Base-by-base conservation (phyloP, 2,888 invertebrate genomes). In the Nasonovia ribisnigri region DNA sequence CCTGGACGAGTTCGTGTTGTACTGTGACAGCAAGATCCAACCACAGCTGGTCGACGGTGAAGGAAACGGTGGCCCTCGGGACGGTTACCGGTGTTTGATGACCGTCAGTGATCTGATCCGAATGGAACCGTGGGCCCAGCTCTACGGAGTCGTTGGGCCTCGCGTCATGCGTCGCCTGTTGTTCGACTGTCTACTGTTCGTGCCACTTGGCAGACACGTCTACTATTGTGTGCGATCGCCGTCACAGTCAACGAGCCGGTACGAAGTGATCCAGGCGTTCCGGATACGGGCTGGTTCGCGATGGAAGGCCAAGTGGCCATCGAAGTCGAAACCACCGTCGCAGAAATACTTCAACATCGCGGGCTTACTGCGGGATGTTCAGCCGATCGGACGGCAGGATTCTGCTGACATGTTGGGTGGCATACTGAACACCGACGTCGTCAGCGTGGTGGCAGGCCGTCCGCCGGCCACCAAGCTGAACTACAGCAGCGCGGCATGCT, bases 151-250 rank as follows among this genome's bases (percentile, higher is more conserved):
- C 48, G n/a, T 90, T 5, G 93, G 93, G 16, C 60, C 86, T 1
- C 20, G 29, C 3, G 29, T 90, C 36, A 93, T 90, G 67, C 86
- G 67, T n/a, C 87, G 46, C 20, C 26, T 93, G 48, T n/a, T 93
- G n/a, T 90, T 90, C 43, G 60, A 90, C 11, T 93, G 93, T 67
- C 13, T 93, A n/a, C 13, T 93, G 57, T 90, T 93, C 3, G 93
- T 93, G 43, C 93, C 93, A 1, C 48, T 90, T 4, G 54, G 29
- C 13, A 29, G 43, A 1, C 24, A 93, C 60, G 90, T 67, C 0
- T 93, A 93, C 42, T 93, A 89, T 13, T 93, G 93, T 42, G 93
- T 93, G 48, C 84, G 42, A 24, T 36, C 90, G 2, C 86, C 93
- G 36, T 42, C 93, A 4, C 86, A 42, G 6, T 86, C 87, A 1